phyloP scores from a whole-genome alignment of 1,140 invertebrate species.

The Drosophila bipectinata region DNA sequence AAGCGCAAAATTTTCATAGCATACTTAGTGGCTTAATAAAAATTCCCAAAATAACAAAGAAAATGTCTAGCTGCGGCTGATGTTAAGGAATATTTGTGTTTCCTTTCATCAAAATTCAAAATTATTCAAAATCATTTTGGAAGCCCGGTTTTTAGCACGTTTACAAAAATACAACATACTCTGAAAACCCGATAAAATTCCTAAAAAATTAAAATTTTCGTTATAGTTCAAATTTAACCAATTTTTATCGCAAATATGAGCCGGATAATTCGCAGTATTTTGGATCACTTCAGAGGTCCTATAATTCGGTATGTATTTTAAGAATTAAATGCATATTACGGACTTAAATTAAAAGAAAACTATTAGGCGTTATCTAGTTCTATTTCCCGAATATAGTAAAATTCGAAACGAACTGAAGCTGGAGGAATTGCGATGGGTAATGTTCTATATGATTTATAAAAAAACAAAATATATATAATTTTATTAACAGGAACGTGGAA shows the following conservation, averaged over 20 bases:
- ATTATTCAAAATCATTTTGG: neutral
- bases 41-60: no score
- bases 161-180: neutral
- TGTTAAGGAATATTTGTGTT: neutral
- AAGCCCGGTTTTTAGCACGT: neutral
- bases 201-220: neutral
- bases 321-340: no score
- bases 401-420: constrained; percentile 27
- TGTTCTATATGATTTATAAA: neutral
- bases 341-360: no score
- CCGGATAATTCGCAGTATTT: constrained; percentile 4
- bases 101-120: neutral
- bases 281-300: constrained; percentile 11
- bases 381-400: constrained; percentile 16
- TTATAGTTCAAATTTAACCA: neutral
- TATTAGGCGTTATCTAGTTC: constrained; percentile 36
- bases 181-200: constrained; percentile 10
- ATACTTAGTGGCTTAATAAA: constrained; percentile 15
- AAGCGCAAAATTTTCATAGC: neutral
- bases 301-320: constrained; percentile 10
- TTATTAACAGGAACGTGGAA: constrained; percentile 32
- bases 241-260: constrained; percentile 3
- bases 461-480: neutral
- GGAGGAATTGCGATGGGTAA: constrained; percentile 51
- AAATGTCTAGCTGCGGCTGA: neutral